These are phyloP conservation scores for Malacoraja senta DNA, from an alignment of 2,797 vertebrate species.

Conservation along the genomic window DNA sequence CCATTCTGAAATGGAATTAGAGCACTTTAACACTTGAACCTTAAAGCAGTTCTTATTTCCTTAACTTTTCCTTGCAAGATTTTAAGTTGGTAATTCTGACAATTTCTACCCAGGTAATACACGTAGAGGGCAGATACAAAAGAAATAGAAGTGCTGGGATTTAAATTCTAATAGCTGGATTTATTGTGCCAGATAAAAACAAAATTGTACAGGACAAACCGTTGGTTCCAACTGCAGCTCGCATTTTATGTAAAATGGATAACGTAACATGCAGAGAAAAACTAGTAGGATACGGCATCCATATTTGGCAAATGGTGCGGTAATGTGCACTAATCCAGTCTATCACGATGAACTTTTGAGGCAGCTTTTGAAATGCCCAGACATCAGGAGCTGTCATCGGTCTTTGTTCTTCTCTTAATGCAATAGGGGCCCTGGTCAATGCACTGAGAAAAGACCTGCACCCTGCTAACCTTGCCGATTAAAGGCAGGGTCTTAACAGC, in stretches of 20 bases:
- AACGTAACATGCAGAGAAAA: slow-evolving; percentile 44
- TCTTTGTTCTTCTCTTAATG: slow-evolving; percentile 45
- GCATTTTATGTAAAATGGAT: slow-evolving; percentile 44
- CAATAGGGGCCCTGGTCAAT: slow-evolving; percentile 40
- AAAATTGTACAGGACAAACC: slow-evolving; percentile 19
- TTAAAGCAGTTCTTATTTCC: not conserved
- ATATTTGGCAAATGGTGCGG: slow-evolving; percentile 44
- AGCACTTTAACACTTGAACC: not conserved
- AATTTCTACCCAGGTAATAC: not conserved
- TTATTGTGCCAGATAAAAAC: slow-evolving; percentile 4
- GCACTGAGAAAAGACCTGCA: slow-evolving; percentile 35
- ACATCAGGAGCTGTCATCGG: slow-evolving; percentile 51
- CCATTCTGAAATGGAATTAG: not conserved
- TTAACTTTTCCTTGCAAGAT: not conserved
- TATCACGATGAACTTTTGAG: slow-evolving; percentile 46
- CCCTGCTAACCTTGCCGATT: slow-evolving; percentile 48
- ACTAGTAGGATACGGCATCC: slow-evolving; percentile 44
- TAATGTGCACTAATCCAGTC: slow-evolving; percentile 46
- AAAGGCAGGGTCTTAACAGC: slow-evolving; percentile 48
- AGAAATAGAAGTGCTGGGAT: slow-evolving; percentile 13
- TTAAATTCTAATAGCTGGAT: slow-evolving; percentile 31
- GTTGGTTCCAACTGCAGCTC: slow-evolving; percentile 30
- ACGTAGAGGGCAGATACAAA: not conserved
- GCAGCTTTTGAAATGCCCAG: slow-evolving; percentile 42
- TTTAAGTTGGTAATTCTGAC: not conserved